A percentile compares a stretch with the other conserved stretches of the same genome.
These are phyloP conservation scores for Phalloptychus januarius DNA, from an alignment of 2,797 vertebrate genomes.

Conservation along the genomic window DNA sequence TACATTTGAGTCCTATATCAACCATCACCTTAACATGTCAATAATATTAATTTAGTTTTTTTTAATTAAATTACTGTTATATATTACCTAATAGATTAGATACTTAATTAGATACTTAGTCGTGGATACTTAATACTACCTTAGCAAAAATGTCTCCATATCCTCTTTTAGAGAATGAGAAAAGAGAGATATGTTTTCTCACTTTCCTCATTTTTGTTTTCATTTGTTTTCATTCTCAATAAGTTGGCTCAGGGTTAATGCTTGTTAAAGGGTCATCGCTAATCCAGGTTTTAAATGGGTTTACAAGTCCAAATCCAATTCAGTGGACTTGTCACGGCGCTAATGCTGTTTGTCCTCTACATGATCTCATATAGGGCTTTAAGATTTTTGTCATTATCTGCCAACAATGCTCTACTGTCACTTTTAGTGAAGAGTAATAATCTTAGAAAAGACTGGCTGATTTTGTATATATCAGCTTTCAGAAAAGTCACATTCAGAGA, in stretches of 20 bases:
- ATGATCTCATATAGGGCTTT: conserved; percentile 26
- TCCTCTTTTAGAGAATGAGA: no score
- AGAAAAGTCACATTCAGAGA: conserved; percentile 12
- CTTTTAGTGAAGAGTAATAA: conserved; percentile 2
- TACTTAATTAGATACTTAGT: no score
- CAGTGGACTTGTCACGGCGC: conserved; percentile 48
- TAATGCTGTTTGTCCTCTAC: conserved; percentile 58
- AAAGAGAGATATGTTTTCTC: conserved; percentile 38
- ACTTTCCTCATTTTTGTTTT: conserved; percentile 52
- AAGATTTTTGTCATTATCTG: conserved; percentile 23
- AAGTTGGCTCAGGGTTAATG: conserved; percentile 58
- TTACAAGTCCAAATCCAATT: conserved; percentile 68
- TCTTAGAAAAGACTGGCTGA: neutral
- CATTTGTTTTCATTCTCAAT: conserved; percentile 59
- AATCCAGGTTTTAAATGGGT: conserved; percentile 61
- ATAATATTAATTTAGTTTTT: neutral
- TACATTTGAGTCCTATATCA: no score
- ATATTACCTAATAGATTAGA: neutral
- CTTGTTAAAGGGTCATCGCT: conserved; percentile 62
- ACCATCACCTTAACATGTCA: no score
- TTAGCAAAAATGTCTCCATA: conserved; percentile 11
- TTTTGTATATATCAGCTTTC: neutral
- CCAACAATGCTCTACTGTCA: conserved; percentile 10
- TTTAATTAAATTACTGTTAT: neutral
- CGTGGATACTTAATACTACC: neutral